A percentile compares a stretch with the other conserved stretches of the same genome.
These are phyloP conservation scores for Saguinus imperator DNA, from an alignment of 2,113 vertebrate species.

Conservation along the genomic window DNA sequence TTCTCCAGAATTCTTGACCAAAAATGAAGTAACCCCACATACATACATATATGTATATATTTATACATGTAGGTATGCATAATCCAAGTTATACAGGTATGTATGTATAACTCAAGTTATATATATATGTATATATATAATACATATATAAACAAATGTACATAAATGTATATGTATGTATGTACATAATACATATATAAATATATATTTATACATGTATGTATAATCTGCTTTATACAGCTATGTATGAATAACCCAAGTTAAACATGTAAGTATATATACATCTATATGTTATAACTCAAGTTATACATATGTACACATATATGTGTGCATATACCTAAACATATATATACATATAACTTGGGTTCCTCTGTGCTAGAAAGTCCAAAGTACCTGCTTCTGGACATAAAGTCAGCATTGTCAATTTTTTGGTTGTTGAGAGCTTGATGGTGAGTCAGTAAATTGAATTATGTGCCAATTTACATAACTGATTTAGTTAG, in stretches of 20 bases:
- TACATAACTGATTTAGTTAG: not conserved
- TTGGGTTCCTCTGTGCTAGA: not conserved
- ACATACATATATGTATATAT: not conserved
- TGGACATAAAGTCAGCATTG: not conserved
- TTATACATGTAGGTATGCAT: not conserved
- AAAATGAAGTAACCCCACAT: not conserved
- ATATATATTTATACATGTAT: too few species aligned
- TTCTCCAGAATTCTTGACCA: not conserved
- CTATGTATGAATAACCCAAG: too few species aligned
- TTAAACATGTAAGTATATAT: too few species aligned
- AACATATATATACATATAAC: not conserved
- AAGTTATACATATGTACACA: not conserved
- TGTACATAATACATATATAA: too few species aligned
- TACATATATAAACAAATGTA: too few species aligned
- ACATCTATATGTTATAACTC: not conserved
- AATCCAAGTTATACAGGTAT: too few species aligned
- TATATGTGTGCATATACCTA: not conserved
- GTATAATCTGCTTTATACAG: too few species aligned
- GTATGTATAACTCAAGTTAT: too few species aligned
- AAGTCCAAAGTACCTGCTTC: not conserved
- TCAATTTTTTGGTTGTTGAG: not conserved
- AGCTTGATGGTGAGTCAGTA: not conserved
- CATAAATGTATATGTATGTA: too few species aligned
- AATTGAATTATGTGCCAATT: not conserved
- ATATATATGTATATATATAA: too few species aligned